These are phyloP conservation scores for Desoria tigrina DNA, from an alignment of 2,888 invertebrate genomes.

Conservation along the genomic window DNA sequence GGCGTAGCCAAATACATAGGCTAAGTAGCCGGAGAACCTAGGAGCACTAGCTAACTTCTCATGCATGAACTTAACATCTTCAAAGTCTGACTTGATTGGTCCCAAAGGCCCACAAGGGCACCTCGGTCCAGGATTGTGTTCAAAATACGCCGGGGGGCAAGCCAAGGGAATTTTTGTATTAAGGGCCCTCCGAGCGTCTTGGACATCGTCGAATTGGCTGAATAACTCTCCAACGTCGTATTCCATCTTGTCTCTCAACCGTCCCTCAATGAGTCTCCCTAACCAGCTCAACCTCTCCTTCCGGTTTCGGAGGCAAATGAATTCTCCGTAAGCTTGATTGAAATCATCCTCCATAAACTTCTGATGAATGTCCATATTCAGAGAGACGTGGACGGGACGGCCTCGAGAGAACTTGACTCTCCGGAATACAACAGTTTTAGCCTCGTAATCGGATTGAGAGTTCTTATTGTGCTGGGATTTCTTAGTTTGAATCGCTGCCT, in stretches of 20 bases:
- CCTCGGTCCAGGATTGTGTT: slow-evolving; percentile 11
- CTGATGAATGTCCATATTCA: slow-evolving; percentile 47
- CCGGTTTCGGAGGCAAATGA: slow-evolving; percentile 37
- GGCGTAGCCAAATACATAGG: slow-evolving; percentile 39
- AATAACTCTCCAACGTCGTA: slow-evolving; percentile 34
- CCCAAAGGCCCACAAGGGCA: slow-evolving; percentile 7
- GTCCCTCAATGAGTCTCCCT: slow-evolving; percentile 34
- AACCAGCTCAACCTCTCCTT: slow-evolving; percentile 36
- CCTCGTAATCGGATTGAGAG: slow-evolving; percentile 16
- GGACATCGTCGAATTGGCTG: slow-evolving; percentile 18
- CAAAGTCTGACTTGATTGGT: slow-evolving; percentile 9
- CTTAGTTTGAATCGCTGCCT: neutral
- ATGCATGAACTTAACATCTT: slow-evolving; percentile 26
- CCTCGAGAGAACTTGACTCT: slow-evolving; percentile 41
- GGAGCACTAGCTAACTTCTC: slow-evolving; percentile 31
- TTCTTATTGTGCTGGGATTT: neutral
- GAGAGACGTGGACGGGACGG: slow-evolving; percentile 36
- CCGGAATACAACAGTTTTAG: slow-evolving; percentile 30
- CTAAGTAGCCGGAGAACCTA: slow-evolving; percentile 42
- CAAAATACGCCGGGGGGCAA: slow-evolving; percentile 30
- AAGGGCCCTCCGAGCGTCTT: slow-evolving; percentile 25
- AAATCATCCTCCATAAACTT: slow-evolving; percentile 47
- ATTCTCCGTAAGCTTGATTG: slow-evolving; percentile 47
- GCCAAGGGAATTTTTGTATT: slow-evolving; percentile 25
- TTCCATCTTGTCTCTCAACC: slow-evolving; percentile 39